Conservation (phyloP, 2,797 vertebrate genomes). For the Notoglanidium macrostoma region DNA sequence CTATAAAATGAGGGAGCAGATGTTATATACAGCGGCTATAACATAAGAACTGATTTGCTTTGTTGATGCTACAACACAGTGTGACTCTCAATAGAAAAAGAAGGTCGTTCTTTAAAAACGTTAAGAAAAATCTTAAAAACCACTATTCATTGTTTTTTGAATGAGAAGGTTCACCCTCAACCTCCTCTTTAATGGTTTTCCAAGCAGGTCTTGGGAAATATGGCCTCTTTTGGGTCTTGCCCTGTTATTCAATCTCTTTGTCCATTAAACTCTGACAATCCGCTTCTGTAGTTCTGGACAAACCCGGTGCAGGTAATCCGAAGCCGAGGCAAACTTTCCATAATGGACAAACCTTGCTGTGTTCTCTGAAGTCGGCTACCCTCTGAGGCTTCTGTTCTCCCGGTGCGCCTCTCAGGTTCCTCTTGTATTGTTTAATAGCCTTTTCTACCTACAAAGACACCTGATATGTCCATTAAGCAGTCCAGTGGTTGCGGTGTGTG, state of each 20-base stretch:
- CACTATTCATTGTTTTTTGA: conserved; percentile 1
- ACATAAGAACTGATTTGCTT: no score
- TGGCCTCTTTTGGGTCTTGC: background rate
- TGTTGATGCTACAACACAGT: background rate
- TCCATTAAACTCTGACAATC: conserved; percentile 27
- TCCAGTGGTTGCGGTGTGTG: conserved; percentile 47
- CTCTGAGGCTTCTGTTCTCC: conserved; percentile 49
- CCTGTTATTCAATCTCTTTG: conserved; percentile 20
- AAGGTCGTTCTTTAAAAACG: background rate
- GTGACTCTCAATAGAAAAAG: background rate
- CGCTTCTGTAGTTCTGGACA: conserved; percentile 14
- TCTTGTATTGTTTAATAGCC: conserved; percentile 57
- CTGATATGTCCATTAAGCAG: conserved; percentile 59
- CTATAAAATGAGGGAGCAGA: background rate
- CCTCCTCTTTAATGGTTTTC: background rate
- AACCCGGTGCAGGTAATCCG: conserved; percentile 21
- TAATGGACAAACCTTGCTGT: conserved; percentile 29
- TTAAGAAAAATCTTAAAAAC: background rate
- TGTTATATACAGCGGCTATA: no score
- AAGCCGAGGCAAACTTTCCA: conserved; percentile 24
- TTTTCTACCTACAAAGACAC: conserved; percentile 59
- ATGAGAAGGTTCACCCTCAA: background rate
- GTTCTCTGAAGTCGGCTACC: conserved; percentile 39
- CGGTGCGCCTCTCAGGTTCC: conserved; percentile 42
- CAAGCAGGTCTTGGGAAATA: background rate